Evolutionary conservation across 2,888 invertebrate species (phyloP), one percentile per base, ranked within the genome.

Genomic region (Pimpla rufipes): DNA sequence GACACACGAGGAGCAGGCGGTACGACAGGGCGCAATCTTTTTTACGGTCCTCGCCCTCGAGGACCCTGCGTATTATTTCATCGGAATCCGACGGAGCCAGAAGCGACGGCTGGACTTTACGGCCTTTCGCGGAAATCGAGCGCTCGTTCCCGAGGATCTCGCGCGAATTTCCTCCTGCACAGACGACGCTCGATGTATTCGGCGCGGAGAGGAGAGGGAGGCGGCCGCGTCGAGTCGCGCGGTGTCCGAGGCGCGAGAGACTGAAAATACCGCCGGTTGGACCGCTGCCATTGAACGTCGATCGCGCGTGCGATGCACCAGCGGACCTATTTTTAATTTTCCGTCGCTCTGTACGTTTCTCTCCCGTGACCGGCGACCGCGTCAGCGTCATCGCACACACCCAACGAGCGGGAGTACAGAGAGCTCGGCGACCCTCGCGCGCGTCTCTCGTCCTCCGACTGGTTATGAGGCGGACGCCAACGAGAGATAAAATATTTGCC

Each of bases 241-340:
- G 71, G 83, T 67, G n/a, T n/a, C 40, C 75, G 79, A 68, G 57
- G 75, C n/a, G n/a, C n/a, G n/a, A 70, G 70, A 59, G 70, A 73
- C 79, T 62, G 80, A 80, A 80, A 80, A n/a, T 80, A 83, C 75
- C 79, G 68, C 8, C 78, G 79, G n/a, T 87, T 87, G 87, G 87
- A 87, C 84, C 77, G 84, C 83, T 86, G 87, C 87, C 87, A 87
- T 85, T 85, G 83, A 85, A 85, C 85, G 82, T 81, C 77, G 85
- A 86, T 84, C 73, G 86, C 76, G 77, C 87, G 83, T 77, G 68
- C 85, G 84, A 85, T 85, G 85, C 87, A 87, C 85, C 82, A 80
- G 35, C 45, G 78, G 79, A 83, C 81, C 84, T 87, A 87, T 86
- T 87, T 87, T 86, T 86, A 86, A 85, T 86, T 85, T 80, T 67